Conservation (phyloP, 2,797 vertebrate species). For the Cyclopterus lumpus region DNA sequence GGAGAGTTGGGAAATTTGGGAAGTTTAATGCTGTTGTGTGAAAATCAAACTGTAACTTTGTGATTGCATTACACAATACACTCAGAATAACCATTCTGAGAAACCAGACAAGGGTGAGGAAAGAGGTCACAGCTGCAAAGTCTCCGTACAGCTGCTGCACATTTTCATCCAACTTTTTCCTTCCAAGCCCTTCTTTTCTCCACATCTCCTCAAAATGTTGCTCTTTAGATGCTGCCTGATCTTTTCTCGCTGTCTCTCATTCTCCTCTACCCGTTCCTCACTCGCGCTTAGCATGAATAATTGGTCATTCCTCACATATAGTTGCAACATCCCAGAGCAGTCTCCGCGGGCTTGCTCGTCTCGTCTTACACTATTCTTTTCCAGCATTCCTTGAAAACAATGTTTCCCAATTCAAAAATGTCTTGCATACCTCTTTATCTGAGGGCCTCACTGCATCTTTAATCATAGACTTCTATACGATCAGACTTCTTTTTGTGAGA, state of each 20-base stretch:
- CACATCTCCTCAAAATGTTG: neutral
- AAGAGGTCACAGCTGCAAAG: constrained; percentile 66
- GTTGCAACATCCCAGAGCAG: constrained; percentile 25
- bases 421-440: neutral
- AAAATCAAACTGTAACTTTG: constrained; percentile 44
- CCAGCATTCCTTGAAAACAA: neutral
- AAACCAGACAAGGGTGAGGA: constrained; percentile 23
- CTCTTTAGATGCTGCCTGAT: neutral
- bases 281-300: constrained; percentile 2
- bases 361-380: constrained; percentile 12
- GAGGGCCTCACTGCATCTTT: neutral
- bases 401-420: neutral
- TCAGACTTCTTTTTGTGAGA: neutral
- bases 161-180: constrained; percentile 32
- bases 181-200: neutral
- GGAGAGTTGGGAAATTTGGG: constrained; percentile 45
- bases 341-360: constrained; percentile 7
- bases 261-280: neutral
- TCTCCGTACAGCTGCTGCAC: constrained; percentile 46
- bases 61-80: constrained; percentile 57
- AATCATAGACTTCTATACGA: too few relatives aligned
- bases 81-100: constrained; percentile 29
- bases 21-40: constrained; percentile 36
- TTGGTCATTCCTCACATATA: constrained; percentile 2
- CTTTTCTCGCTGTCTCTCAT: neutral